A percentile compares a stretch with the other conserved stretches of the same genome.
Evolutionary conservation across 2,113 vertebrate species (phyloP).

Genomic region (Loxodonta africana): DNA sequence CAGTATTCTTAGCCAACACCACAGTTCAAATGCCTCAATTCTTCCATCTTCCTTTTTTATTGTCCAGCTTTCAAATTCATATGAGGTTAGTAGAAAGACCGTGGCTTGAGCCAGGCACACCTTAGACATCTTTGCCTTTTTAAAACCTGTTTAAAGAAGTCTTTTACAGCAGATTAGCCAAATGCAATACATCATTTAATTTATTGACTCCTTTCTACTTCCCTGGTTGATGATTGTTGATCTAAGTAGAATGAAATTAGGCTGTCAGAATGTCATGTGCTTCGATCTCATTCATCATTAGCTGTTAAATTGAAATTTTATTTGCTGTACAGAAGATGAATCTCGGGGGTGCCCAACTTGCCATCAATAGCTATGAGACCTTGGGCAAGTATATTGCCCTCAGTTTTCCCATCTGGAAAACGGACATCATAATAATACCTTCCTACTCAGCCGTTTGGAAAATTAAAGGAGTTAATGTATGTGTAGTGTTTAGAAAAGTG

Average conservation of each 20-base stretch:
- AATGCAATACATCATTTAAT: not conserved
- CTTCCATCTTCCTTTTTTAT: not conserved
- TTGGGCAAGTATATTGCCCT: not conserved
- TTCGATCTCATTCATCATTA: not conserved
- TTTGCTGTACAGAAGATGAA: not conserved
- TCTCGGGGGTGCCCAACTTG: not conserved
- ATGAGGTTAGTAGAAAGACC: not conserved
- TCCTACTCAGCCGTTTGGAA: not conserved
- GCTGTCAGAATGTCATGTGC: not conserved
- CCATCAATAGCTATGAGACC: not conserved
- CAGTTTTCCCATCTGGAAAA: conserved; percentile 7
- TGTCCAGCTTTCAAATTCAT: not conserved
- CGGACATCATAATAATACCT: not conserved
- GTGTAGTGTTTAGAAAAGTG: not conserved
- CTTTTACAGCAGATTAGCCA: not conserved
- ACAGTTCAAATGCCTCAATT: not conserved
- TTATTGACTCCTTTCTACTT: not conserved
- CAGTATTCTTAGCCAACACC: not conserved
- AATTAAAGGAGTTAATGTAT: not conserved
- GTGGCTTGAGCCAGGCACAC: not conserved
- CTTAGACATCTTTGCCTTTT: not conserved
- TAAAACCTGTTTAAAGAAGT: not conserved
- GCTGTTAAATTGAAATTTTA: not conserved
- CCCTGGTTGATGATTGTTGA: not conserved
- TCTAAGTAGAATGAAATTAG: not conserved